Conservation (phyloP, 2,113 vertebrate genomes). For the Lampris incognitus region DNA sequence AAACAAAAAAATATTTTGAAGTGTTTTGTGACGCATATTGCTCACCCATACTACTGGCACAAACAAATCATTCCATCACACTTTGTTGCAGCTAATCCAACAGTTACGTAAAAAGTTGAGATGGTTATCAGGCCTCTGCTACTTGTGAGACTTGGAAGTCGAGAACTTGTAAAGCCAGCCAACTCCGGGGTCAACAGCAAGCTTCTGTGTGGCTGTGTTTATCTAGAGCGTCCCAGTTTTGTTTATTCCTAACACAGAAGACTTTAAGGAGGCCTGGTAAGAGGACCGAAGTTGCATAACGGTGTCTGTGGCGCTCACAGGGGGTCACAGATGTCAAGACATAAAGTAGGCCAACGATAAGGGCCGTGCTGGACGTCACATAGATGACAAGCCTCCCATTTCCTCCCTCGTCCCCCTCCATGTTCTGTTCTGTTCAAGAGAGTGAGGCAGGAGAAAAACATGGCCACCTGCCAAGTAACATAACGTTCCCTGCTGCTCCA, state of each 20-base stretch:
- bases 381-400: slow-evolving; percentile 35
- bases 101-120: slow-evolving; percentile 30
- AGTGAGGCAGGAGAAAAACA: slow-evolving; percentile 32
- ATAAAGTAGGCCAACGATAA: slow-evolving; percentile 37
- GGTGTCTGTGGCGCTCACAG: background rate
- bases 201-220: slow-evolving; percentile 1
- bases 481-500: slow-evolving; percentile 46
- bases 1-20: background rate
- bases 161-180: background rate
- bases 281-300: slow-evolving; percentile 54
- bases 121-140: slow-evolving; percentile 10
- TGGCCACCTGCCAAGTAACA: slow-evolving; percentile 67
- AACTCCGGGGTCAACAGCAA: background rate
- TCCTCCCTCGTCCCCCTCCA: slow-evolving; percentile 46
- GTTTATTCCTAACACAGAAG: slow-evolving; percentile 34
- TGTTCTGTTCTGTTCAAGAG: slow-evolving; percentile 33
- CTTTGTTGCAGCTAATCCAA: slow-evolving; percentile 7
- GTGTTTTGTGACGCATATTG: slow-evolving; percentile 4
- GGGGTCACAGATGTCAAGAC: slow-evolving; percentile 19
- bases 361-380: slow-evolving; percentile 11
- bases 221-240: slow-evolving; percentile 15
- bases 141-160: background rate
- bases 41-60: background rate
- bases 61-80: background rate
- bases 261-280: background rate